These are phyloP conservation scores for Scyliorhinus canicula DNA, from an alignment of 2,797 vertebrate genomes.

Conservation along the genomic window DNA sequence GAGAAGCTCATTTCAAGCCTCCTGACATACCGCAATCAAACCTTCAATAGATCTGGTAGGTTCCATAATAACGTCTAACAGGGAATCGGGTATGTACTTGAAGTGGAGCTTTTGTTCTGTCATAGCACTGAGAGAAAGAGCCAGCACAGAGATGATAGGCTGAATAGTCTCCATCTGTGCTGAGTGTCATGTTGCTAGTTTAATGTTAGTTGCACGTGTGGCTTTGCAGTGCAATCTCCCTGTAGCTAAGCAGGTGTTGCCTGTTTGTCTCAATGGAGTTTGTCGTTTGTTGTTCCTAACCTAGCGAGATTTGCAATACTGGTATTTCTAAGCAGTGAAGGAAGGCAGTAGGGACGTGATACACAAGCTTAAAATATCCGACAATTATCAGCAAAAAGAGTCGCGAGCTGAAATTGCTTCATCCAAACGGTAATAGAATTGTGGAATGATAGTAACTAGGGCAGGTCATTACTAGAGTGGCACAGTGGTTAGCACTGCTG, in stretches of 20 bases:
- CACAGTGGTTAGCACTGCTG: too few relatives aligned
- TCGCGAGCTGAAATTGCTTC: background rate
- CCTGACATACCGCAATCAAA: background rate
- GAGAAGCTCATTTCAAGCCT: background rate
- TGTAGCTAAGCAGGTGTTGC: background rate
- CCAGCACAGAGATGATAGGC: background rate
- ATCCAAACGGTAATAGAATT: background rate
- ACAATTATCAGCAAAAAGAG: background rate
- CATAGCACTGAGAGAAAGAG: background rate
- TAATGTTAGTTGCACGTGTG: background rate
- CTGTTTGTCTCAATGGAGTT: background rate
- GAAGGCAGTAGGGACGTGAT: background rate
- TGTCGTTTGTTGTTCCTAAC: background rate
- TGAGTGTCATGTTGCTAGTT: background rate
- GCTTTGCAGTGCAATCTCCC: background rate
- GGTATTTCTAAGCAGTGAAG: background rate
- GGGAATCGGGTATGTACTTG: background rate
- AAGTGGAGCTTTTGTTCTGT: background rate
- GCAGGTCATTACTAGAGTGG: too few relatives aligned
- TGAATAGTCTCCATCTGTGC: background rate
- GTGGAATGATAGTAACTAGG: background rate
- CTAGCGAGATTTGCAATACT: background rate
- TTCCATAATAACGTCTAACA: background rate
- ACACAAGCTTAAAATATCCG: background rate
- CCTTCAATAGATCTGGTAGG: background rate